Conservation (phyloP, 2,888 invertebrate genomes). For the Anaspis maculata region DNA sequence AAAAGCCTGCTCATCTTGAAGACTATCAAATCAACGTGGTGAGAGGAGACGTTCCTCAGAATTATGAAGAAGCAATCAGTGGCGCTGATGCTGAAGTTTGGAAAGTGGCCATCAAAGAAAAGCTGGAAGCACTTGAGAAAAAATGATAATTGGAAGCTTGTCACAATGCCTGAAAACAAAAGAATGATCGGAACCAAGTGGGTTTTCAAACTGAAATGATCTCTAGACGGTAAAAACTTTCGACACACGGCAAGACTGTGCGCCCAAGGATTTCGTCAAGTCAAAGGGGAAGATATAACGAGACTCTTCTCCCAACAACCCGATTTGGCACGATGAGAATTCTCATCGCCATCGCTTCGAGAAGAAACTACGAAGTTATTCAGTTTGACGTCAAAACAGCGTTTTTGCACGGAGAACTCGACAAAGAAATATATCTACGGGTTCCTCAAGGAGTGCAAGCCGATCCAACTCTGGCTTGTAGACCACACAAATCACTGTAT, state of each 20-base stretch:
- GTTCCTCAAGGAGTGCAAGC: slow-evolving; percentile 29
- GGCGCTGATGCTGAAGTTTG: slow-evolving; percentile 12
- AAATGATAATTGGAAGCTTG: slow-evolving; percentile 18
- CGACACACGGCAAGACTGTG: slow-evolving; percentile 26
- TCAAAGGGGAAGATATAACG: slow-evolving; percentile 23
- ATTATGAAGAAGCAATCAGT: slow-evolving; percentile 15
- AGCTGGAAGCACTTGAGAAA: slow-evolving; percentile 15
- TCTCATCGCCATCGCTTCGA: slow-evolving; percentile 21
- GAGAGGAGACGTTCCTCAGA: slow-evolving; percentile 1
- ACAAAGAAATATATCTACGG: slow-evolving; percentile 29
- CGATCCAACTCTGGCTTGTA: slow-evolving; percentile 23
- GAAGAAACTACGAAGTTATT: slow-evolving; percentile 15
- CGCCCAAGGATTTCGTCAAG: slow-evolving; percentile 21
- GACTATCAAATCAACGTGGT: background rate
- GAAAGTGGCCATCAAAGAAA: slow-evolving; percentile 18
- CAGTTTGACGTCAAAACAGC: slow-evolving; percentile 30
- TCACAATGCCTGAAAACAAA: slow-evolving; percentile 11
- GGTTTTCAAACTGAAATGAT: slow-evolving; percentile 14
- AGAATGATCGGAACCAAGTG: slow-evolving; percentile 13
- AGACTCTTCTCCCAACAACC: slow-evolving; percentile 28
- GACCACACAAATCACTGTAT: slow-evolving; percentile 27
- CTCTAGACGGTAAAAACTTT: slow-evolving; percentile 19
- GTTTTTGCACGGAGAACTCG: slow-evolving; percentile 23
- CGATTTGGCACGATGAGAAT: slow-evolving; percentile 22
- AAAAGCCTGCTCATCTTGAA: background rate